phyloP scores from a whole-genome alignment of 2,888 invertebrate genomes.

The Cheilosia vernalis region DNA sequence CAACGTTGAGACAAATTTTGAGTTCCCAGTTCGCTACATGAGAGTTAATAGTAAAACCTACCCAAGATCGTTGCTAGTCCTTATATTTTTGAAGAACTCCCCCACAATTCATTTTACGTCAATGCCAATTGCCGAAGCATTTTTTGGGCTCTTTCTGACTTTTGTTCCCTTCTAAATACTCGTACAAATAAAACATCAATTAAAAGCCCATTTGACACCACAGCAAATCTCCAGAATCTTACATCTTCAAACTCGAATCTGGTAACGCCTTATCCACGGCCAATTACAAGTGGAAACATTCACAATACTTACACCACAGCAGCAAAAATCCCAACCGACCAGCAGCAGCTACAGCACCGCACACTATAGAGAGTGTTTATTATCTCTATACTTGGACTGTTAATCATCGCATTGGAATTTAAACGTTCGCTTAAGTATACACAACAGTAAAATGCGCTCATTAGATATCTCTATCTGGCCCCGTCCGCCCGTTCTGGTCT shows the following conservation, averaged over 20 bases:
- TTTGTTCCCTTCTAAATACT: no score
- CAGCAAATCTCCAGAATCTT: neutral
- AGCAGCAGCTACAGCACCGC: slow-evolving; percentile 37
- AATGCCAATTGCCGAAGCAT: no score
- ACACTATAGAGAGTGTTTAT: slow-evolving; percentile 65
- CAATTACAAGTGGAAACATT: slow-evolving; percentile 69
- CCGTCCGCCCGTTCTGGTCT: slow-evolving; percentile 47
- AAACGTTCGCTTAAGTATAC: slow-evolving; percentile 78
- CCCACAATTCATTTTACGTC: no score
- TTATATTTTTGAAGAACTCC: no score
- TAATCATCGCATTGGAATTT: slow-evolving; percentile 83
- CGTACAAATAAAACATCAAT: no score
- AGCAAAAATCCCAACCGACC: slow-evolving; percentile 33
- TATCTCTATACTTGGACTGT: slow-evolving; percentile 82
- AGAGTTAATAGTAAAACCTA: no score
- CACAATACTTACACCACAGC: slow-evolving; percentile 32
- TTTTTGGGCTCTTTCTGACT: no score
- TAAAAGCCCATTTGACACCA: no score
- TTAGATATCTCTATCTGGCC: slow-evolving; percentile 73
- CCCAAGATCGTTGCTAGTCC: no score
- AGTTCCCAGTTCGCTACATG: no score
- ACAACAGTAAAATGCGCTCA: slow-evolving; percentile 74
- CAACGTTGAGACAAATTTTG: no score
- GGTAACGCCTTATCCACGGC: slow-evolving; percentile 56
- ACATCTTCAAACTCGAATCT: slow-evolving; percentile 3